phyloP scores from a whole-genome alignment of 2,113 vertebrate species.

The Peromyscus polionotus region DNA sequence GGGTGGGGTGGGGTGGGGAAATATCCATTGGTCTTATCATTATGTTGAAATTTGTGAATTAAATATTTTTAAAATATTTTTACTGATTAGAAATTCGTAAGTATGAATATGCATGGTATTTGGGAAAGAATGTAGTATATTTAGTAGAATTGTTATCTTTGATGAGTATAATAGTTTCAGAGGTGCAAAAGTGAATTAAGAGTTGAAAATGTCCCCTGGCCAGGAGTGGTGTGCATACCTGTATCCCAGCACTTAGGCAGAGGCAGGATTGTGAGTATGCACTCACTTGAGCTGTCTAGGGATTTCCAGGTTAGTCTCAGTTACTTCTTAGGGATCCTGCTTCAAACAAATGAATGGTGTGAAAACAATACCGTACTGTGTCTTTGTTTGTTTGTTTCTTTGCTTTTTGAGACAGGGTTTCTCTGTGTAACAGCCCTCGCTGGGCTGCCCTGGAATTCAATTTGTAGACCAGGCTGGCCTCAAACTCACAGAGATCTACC shows the following conservation, averaged over 20 bases:
- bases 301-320: neutral
- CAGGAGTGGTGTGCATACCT: neutral
- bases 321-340: neutral
- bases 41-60: neutral
- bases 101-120: neutral
- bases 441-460: neutral
- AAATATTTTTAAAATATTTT: slow-evolving; percentile 41
- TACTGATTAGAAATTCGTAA: neutral
- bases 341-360: neutral
- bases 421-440: neutral
- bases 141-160: slow-evolving; percentile 29
- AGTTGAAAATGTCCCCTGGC: slow-evolving; percentile 11
- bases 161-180: neutral
- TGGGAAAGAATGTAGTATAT: neutral
- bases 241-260: neutral
- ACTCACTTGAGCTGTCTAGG: neutral
- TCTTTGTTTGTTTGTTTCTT: neutral
- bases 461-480: neutral
- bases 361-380: neutral
- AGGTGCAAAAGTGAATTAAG: neutral
- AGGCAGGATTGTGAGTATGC: neutral
- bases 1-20: too few species aligned
- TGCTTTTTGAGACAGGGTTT: neutral
- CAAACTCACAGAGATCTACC: neutral
- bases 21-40: neutral